phyloP scores from a whole-genome alignment of 30 jellyfish, hydroid and myxozoan genomes.

The Clytia hemisphaerica region DNA sequence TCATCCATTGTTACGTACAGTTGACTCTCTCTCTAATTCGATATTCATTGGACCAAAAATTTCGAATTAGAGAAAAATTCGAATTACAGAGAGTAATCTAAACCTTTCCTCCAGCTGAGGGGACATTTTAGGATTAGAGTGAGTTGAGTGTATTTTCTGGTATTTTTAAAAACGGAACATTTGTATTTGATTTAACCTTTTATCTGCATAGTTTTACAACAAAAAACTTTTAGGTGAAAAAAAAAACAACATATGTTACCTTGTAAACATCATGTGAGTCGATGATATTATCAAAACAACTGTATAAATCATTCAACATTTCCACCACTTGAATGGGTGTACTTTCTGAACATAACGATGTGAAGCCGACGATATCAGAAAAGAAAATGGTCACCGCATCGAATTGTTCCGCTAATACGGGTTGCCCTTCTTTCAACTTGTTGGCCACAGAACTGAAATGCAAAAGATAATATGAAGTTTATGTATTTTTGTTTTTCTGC shows the following conservation, averaged over 20 bases:
- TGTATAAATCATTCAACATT: conserved; percentile 67
- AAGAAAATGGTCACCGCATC: conserved; percentile 78
- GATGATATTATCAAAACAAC: conserved; percentile 56
- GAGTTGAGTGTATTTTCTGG: too few relatives aligned
- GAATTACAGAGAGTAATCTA: too few relatives aligned
- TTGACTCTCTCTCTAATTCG: too few relatives aligned
- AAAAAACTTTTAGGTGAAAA: neutral
- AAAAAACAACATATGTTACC: conserved; percentile 25
- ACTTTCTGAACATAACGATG: conserved; percentile 60
- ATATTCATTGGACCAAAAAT: too few relatives aligned
- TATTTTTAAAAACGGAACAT: too few relatives aligned
- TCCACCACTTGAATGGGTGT: conserved; percentile 76
- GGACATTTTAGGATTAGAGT: too few relatives aligned
- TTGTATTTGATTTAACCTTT: too few relatives aligned
- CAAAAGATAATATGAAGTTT: neutral
- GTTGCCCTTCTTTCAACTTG: conserved; percentile 63
- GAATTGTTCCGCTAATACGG: conserved; percentile 72
- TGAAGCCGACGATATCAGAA: conserved; percentile 85
- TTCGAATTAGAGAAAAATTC: too few relatives aligned
- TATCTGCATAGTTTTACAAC: too few relatives aligned
- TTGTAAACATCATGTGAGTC: conserved; percentile 72
- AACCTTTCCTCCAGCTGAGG: too few relatives aligned
- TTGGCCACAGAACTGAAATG: conserved; percentile 64
- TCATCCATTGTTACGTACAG: too few relatives aligned
- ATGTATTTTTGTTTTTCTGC: too few relatives aligned